Base-by-base conservation (phyloP, 1,140 invertebrate species). In the Philotrypesis tridentata region DNA sequence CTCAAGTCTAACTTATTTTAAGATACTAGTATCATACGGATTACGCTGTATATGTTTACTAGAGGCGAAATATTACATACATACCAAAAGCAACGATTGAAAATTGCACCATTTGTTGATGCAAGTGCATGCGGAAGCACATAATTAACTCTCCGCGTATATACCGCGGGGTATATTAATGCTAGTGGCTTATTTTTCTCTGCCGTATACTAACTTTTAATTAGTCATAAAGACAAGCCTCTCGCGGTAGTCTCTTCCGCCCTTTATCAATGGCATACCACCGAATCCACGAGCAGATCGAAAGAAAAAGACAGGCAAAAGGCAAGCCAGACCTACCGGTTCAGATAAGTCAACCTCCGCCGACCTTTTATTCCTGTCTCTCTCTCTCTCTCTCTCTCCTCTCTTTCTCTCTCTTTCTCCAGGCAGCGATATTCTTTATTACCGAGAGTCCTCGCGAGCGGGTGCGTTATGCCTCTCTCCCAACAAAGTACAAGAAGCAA, bases 401-500 rank as follows among this genome's bases (percentile, higher is more conserved):
- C 85, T 37, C 43, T 48, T 14, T 48, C 43, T 48, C 43, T 17
- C 48, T 55, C 48, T n/a, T 14, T n/a, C 81, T 72, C n/a, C n/a
- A n/a, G n/a, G n/a, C n/a, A 79, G 82, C 71, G 12, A 85, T 88
- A 90, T 91, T 90, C 86, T 90, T 90, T 90, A 90, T 88, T 84
- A 84, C 61, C 23, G 8, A 65, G 61, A 65, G 17, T 27, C 61
- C 23, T 29, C 55, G 12, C 17, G 31, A 29, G 33, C 2, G 23
- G 29, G 81, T 87, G 86, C 79, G 79, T 89, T 88, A 83, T 84
- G 86, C 83, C 31, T 33, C 83, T 76, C 65, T 82, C 27, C 81
- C 60, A 27, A 84, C 84, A 86, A 86, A 83, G 76, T 88, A 90
- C 85, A 88, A 90, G 87, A 87, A 89, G 85, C 84, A 84, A 81